phyloP scores from a whole-genome alignment of 2,797 vertebrate species.

The Nyctalus aviator region DNA sequence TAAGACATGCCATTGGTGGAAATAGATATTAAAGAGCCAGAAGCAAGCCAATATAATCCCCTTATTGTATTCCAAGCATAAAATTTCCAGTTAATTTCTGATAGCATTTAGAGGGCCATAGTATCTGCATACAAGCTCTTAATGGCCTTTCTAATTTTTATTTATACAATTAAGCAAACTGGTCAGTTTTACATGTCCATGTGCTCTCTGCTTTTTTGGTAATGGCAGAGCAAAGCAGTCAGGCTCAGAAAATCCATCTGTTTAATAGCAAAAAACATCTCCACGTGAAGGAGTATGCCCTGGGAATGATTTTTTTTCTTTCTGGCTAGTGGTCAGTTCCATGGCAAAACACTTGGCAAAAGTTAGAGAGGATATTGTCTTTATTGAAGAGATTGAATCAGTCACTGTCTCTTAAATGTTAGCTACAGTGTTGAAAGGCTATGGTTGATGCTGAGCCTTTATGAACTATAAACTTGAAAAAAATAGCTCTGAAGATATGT shows the following conservation, averaged over 20 bases:
- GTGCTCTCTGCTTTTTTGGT: conserved; percentile 26
- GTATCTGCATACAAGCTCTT: not conserved
- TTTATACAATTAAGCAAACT: not conserved
- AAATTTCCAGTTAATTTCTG: conserved; percentile 58
- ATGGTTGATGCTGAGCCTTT: not conserved
- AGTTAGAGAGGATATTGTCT: conserved; percentile 1
- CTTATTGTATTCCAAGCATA: conserved; percentile 12
- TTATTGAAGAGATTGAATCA: not conserved
- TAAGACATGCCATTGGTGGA: conserved; percentile 64
- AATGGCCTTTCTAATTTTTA: conserved; percentile 3
- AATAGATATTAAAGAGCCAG: conserved; percentile 65
- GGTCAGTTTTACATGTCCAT: not conserved
- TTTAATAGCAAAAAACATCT: conserved; percentile 1
- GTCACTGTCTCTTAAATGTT: not conserved
- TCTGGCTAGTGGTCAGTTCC: not conserved
- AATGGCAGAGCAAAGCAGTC: conserved; percentile 63
- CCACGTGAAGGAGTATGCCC: not conserved
- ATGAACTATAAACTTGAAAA: not conserved
- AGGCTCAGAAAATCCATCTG: conserved; percentile 76
- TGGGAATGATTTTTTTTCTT: not conserved
- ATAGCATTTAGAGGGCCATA: not conserved
- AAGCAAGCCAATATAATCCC: conserved; percentile 52
- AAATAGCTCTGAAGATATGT: not conserved
- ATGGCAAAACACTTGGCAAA: conserved; percentile 40
- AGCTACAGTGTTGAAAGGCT: not conserved